Evolutionary conservation across 1,140 invertebrate species (phyloP).

Genomic region (Helicoverpa armigera): DNA sequence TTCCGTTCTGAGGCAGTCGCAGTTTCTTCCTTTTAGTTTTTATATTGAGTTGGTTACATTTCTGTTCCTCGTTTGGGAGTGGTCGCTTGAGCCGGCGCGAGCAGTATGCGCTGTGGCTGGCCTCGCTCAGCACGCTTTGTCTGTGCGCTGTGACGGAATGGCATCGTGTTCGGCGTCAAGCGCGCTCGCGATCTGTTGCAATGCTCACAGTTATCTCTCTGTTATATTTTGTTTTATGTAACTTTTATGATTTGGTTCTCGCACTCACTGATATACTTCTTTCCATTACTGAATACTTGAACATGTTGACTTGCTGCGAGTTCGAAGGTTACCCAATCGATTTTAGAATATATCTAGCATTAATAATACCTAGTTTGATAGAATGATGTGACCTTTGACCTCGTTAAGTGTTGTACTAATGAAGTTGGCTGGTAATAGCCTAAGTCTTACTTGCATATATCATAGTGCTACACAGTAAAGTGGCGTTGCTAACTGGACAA

Average conservation of each 20-base stretch:
- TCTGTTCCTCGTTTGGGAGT: constrained; percentile 50
- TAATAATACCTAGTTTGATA: not conserved
- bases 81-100: constrained; percentile 44
- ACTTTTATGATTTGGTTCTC: constrained; percentile 59
- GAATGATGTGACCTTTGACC: not conserved
- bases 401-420: not conserved
- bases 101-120: constrained; percentile 7
- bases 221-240: constrained; percentile 60
- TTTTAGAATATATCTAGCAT: not conserved
- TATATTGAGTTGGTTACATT: constrained; percentile 57
- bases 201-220: constrained; percentile 53
- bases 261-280: constrained; percentile 69
- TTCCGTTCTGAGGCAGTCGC: constrained; percentile 83
- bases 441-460: not conserved
- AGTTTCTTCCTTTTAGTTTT: constrained; percentile 74
- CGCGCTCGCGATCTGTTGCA: constrained; percentile 56
- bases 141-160: not conserved
- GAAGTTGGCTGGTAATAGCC: not conserved
- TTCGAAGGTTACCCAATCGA: constrained; percentile 51
- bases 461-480: not conserved
- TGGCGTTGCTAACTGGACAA: constrained; percentile 1
- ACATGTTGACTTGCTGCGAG: constrained; percentile 60
- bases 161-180: constrained; percentile 42
- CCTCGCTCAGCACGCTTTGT: constrained; percentile 9
- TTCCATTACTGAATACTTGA: constrained; percentile 67